Percentiles rank a stretch among this genome's conserved stretches.
Conservation (phyloP, 2,113 vertebrate genomes). For the Crocuta crocuta region DNA sequence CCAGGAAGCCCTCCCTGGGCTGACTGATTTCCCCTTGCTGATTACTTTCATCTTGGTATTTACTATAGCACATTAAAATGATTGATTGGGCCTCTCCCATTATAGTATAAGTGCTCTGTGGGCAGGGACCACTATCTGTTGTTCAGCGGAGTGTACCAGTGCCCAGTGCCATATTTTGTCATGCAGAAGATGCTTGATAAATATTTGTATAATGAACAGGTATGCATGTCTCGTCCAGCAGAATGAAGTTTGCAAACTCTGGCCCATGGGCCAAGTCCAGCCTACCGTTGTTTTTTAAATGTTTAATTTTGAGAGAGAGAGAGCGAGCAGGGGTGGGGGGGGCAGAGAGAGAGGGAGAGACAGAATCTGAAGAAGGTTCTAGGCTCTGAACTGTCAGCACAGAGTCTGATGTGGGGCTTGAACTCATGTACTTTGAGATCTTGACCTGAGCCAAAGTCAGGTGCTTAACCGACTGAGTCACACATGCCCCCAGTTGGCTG, state of each 20-base stretch:
- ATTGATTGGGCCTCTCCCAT: neutral
- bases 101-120: neutral
- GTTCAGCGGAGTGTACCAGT: neutral
- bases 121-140: neutral
- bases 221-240: neutral
- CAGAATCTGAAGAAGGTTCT: too few relatives aligned
- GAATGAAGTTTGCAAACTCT: neutral
- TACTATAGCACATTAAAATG: neutral
- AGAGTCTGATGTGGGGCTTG: too few relatives aligned
- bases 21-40: neutral
- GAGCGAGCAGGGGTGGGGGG: too few relatives aligned
- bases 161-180: neutral
- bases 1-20: neutral
- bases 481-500: neutral
- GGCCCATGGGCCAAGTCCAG: neutral
- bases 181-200: neutral
- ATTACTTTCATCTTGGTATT: neutral
- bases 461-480: too few relatives aligned
- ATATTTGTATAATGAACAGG: neutral
- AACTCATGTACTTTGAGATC: too few relatives aligned
- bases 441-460: too few relatives aligned
- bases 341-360: too few relatives aligned
- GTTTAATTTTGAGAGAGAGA: too few relatives aligned
- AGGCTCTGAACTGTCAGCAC: too few relatives aligned
- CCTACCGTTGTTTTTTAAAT: neutral